A percentile compares a stretch with the other conserved stretches of the same genome.
Conservation (phyloP, 2,113 vertebrate genomes). For the Cyanoliseus patagonus region DNA sequence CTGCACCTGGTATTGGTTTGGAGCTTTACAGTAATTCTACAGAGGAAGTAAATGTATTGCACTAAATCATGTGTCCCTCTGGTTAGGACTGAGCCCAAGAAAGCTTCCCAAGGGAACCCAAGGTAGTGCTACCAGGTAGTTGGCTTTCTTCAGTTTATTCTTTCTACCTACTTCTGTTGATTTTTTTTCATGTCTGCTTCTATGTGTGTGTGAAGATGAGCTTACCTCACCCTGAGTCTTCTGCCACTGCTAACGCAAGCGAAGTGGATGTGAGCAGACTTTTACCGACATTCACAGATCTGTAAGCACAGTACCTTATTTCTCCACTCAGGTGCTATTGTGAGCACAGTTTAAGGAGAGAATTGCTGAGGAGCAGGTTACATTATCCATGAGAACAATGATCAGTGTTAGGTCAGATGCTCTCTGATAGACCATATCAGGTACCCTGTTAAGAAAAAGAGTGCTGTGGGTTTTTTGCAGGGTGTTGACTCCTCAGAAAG, state of each 20-base stretch:
- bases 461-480: accelerated
- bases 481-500: neutral
- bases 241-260: neutral
- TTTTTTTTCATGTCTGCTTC: neutral
- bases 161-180: neutral
- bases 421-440: neutral
- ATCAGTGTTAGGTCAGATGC: neutral
- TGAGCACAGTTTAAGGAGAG: neutral
- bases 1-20: neutral
- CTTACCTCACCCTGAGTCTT: neutral
- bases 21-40: neutral
- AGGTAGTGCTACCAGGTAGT: neutral
- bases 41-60: neutral
- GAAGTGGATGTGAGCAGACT: neutral
- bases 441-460: neutral
- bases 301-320: neutral
- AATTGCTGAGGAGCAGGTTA: neutral
- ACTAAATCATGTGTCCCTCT: neutral
- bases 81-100: neutral
- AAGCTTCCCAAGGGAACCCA: neutral
- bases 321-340: neutral
- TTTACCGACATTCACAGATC: neutral
- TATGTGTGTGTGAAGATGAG: neutral
- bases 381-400: neutral
- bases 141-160: neutral